Evolutionary conservation across 2,113 vertebrate genomes (phyloP).

Genomic region (Heterotilapia buettikoferi): DNA sequence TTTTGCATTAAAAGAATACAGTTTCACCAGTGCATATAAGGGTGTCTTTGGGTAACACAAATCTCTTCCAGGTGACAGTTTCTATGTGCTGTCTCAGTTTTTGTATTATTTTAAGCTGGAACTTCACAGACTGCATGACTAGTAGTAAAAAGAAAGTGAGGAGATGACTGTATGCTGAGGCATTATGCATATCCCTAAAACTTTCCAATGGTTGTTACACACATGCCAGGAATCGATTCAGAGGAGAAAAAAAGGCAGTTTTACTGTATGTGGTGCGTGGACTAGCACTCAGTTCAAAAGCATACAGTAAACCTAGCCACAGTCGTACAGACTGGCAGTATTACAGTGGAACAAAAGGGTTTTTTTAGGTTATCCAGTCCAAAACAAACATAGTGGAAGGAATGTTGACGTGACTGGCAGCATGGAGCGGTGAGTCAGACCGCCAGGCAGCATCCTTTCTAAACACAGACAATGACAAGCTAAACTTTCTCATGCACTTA

Average conservation of each 20-base stretch:
- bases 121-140: not conserved
- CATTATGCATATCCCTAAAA: not conserved
- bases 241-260: not conserved
- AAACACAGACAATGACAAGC: slow-evolving; percentile 33
- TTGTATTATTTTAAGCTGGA: not conserved
- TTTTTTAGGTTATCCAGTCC: not conserved
- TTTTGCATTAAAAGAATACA: not conserved
- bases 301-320: slow-evolving; percentile 3
- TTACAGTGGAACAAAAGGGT: not conserved
- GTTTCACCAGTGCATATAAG: not conserved
- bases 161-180: not conserved
- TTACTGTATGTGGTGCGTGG: slow-evolving; percentile 35
- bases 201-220: not conserved
- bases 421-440: slow-evolving; percentile 32
- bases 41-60: not conserved
- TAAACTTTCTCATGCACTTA: slow-evolving; percentile 43
- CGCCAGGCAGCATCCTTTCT: not conserved
- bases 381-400: slow-evolving; percentile 29
- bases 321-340: not conserved
- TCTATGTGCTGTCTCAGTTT: not conserved
- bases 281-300: not conserved
- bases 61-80: not conserved
- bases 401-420: slow-evolving; percentile 45
- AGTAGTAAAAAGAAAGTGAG: not conserved
- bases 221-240: not conserved